A percentile compares a stretch with the other conserved stretches of the same genome.
These are phyloP conservation scores for Amblyraja radiata DNA, from an alignment of 2,797 vertebrate species.

Conservation along the genomic window DNA sequence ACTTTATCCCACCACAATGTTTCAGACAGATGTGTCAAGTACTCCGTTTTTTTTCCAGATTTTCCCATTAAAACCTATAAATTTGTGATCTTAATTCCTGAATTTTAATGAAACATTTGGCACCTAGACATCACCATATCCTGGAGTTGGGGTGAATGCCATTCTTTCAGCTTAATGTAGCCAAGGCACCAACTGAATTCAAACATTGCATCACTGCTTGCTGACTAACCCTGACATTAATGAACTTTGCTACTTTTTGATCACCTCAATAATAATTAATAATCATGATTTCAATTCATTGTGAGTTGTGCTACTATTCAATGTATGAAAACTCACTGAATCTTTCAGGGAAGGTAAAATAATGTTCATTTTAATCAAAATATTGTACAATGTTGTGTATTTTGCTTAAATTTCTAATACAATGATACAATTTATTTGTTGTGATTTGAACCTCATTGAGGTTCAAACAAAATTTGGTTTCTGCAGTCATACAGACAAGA, in stretches of 20 bases:
- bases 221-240: background rate
- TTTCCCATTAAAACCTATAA: background rate
- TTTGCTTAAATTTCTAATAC: background rate
- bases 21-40: background rate
- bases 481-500: too few relatives aligned
- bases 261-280: background rate
- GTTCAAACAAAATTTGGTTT: too few relatives aligned
- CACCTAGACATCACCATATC: background rate
- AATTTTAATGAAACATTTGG: background rate
- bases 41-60: background rate
- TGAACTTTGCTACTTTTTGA: background rate
- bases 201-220: background rate
- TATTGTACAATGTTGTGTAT: slow-evolving; percentile 7
- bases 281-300: background rate
- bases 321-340: background rate
- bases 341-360: background rate
- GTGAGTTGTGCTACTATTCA: background rate
- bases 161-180: background rate
- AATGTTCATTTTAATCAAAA: background rate
- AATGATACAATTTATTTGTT: too few relatives aligned
- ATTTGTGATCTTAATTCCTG: background rate
- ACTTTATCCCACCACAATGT: background rate
- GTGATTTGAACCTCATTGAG: too few relatives aligned
- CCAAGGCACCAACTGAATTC: background rate
- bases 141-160: background rate